Percentiles rank a stretch among this genome's conserved stretches.
These are phyloP conservation scores for Jacana jacana DNA, from an alignment of 2,113 vertebrate genomes.

Conservation along the genomic window DNA sequence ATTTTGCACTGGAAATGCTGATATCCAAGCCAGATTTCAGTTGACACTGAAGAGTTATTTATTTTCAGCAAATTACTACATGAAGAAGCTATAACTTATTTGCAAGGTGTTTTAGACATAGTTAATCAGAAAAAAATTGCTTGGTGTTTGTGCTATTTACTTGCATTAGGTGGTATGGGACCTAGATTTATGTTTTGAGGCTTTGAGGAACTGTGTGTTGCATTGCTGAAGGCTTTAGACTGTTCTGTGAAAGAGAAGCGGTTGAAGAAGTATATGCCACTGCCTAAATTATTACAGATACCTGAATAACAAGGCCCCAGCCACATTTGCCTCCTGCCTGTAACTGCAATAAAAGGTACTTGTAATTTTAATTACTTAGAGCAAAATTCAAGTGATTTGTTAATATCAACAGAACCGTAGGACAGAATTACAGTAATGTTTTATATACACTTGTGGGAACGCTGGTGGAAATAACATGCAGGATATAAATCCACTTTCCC, in stretches of 20 bases:
- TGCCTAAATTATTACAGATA: not conserved
- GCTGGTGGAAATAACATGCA: not conserved
- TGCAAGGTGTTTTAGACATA: not conserved
- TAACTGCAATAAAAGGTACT: not conserved
- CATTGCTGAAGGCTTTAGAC: not conserved
- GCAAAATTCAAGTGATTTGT: slow-evolving; percentile 42
- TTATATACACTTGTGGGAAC: not conserved
- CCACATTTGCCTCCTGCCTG: not conserved
- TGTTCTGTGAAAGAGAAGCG: not conserved
- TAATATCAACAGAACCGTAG: slow-evolving; percentile 37
- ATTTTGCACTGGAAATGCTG: not conserved
- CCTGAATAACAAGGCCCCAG: not conserved
- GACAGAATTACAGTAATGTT: slow-evolving; percentile 17
- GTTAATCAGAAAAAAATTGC: slow-evolving; percentile 3
- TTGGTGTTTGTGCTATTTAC: slow-evolving; percentile 16
- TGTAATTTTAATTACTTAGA: slow-evolving; percentile 39
- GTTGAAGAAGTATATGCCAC: not conserved
- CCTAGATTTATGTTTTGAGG: not conserved
- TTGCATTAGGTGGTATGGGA: not conserved
- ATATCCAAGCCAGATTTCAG: not conserved
- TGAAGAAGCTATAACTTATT: not conserved
- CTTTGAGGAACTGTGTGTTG: not conserved
- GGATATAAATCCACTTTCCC: not conserved
- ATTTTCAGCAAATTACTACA: not conserved
- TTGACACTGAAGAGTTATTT: not conserved